phyloP scores from a whole-genome alignment of 1,140 invertebrate genomes.

The Cecropterus lyciades region DNA sequence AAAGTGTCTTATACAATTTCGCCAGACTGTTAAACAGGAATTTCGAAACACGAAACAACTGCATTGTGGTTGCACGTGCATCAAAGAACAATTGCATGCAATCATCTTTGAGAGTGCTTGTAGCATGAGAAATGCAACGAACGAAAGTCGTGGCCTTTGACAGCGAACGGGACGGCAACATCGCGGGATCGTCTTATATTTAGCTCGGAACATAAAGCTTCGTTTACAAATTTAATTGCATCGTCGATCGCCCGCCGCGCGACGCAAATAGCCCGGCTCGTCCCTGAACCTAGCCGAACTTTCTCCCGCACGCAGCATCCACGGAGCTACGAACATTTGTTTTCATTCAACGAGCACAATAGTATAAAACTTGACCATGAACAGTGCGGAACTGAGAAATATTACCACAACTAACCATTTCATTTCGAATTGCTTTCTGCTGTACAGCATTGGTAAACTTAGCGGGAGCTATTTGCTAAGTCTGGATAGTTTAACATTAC shows the following conservation, averaged over 20 bases:
- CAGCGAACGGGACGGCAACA: slow-evolving; percentile 58
- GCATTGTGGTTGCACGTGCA: slow-evolving; percentile 42
- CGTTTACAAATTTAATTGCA: slow-evolving; percentile 82
- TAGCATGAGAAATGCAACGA: slow-evolving; percentile 47
- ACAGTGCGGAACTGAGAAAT: neutral
- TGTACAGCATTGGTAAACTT: slow-evolving; percentile 14
- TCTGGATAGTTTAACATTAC: slow-evolving; percentile 33
- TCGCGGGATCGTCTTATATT: slow-evolving; percentile 66
- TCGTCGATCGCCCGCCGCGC: slow-evolving; percentile 76
- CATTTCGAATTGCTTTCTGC: slow-evolving; percentile 3
- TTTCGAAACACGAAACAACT: slow-evolving; percentile 40
- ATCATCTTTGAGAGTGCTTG: slow-evolving; percentile 38
- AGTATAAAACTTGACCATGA: slow-evolving; percentile 29
- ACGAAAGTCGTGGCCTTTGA: slow-evolving; percentile 52
- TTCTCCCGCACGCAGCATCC: slow-evolving; percentile 53
- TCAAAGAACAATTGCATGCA: slow-evolving; percentile 47
- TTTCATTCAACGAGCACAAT: slow-evolving; percentile 18
- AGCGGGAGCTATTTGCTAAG: slow-evolving; percentile 9
- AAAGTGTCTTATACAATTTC: slow-evolving; percentile 42
- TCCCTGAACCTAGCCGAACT: slow-evolving; percentile 81
- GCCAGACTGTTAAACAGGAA: slow-evolving; percentile 38
- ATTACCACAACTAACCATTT: slow-evolving; percentile 10
- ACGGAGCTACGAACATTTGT: slow-evolving; percentile 6
- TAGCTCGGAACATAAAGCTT: slow-evolving; percentile 75
- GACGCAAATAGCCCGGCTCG: slow-evolving; percentile 75